Conservation (phyloP, 2,797 vertebrate species). For the Cheirogaleus major region DNA sequence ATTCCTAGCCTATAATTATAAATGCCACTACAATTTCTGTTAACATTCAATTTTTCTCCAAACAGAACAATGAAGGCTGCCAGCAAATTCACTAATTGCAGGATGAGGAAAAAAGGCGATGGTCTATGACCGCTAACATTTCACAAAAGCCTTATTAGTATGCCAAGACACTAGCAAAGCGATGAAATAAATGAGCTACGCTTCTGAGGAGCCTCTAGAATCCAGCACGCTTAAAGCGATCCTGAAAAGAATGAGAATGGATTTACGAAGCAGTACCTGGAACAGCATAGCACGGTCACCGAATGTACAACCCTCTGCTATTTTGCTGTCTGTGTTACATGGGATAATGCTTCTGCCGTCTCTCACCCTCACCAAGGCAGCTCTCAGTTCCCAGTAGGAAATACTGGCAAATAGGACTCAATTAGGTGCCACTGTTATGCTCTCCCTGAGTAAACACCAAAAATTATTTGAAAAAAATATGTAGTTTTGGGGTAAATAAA, state of each 20-base stretch:
- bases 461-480: neutral
- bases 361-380: neutral
- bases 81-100: slow-evolving; percentile 41
- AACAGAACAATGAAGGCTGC: neutral
- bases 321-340: fast-evolving
- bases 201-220: neutral
- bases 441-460: neutral
- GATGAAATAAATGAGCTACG: neutral
- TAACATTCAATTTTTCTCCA: neutral
- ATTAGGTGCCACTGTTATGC: neutral
- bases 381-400: neutral
- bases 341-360: fast-evolving
- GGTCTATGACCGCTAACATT: neutral
- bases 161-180: neutral
- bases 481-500: neutral
- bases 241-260: neutral
- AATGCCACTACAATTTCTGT: neutral
- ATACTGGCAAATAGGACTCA: neutral
- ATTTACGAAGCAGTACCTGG: neutral
- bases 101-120: neutral
- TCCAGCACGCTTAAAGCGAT: neutral
- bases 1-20: neutral
- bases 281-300: fast-evolving
- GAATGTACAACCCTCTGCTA: neutral
- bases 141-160: slow-evolving; percentile 33